phyloP scores from a whole-genome alignment of 1,140 invertebrate species.

The Camponotus vicinus region DNA sequence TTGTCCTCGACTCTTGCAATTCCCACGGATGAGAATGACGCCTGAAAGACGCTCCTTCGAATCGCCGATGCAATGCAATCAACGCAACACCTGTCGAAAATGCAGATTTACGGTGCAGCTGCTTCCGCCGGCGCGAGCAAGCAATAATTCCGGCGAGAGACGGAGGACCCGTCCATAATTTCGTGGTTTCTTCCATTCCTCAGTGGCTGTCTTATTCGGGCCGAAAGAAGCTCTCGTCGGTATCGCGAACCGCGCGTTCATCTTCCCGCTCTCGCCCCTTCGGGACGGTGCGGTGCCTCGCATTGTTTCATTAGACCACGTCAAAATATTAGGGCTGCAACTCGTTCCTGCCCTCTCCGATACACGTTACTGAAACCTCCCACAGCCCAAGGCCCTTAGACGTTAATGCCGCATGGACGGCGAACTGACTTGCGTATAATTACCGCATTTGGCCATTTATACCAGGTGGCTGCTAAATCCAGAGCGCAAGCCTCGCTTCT shows the following conservation, averaged over 20 bases:
- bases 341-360: constrained; percentile 59
- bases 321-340: constrained; percentile 72
- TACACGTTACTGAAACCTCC: constrained; percentile 65
- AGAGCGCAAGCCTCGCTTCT: constrained; percentile 14
- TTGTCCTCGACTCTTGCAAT: constrained; percentile 38
- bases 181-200: constrained; percentile 72
- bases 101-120: constrained; percentile 78
- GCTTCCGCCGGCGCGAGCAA: constrained; percentile 72
- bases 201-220: constrained; percentile 25
- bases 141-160: constrained; percentile 72
- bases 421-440: constrained; percentile 72
- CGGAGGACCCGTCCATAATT: constrained; percentile 68
- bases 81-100: constrained; percentile 78
- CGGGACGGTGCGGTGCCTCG: constrained; percentile 7
- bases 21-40: constrained; percentile 45
- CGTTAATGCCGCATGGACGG: constrained; percentile 56
- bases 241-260: background rate
- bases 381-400: constrained; percentile 66
- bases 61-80: constrained; percentile 70
- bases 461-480: constrained; percentile 65
- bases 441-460: constrained; percentile 64
- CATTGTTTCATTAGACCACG: constrained; percentile 70
- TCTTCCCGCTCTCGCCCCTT: constrained; percentile 15
- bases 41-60: constrained; percentile 48
- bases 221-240: background rate